Evolutionary conservation across 2,797 vertebrate species (phyloP).

Genomic region (Morelia viridis): DNA sequence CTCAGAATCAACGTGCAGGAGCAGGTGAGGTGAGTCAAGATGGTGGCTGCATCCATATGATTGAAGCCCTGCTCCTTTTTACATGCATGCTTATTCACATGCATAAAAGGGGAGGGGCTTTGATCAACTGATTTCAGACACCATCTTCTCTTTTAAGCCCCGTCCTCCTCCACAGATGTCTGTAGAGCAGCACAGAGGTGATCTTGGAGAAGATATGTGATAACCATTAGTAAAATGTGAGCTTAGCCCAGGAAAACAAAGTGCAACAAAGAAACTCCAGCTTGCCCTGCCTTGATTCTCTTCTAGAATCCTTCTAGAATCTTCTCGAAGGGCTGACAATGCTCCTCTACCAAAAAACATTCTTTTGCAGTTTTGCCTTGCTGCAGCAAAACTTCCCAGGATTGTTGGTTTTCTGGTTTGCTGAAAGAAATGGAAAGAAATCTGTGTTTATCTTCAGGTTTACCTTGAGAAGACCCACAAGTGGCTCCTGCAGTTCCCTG

Average conservation of each 20-base stretch:
- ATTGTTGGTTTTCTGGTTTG: not conserved
- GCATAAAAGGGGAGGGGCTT: not conserved
- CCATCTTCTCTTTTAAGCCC: not conserved
- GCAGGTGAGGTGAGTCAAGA: not conserved
- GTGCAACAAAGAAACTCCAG: not conserved
- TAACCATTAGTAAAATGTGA: not conserved
- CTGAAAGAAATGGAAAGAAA: not conserved
- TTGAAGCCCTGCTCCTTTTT: not conserved
- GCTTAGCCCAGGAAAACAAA: not conserved
- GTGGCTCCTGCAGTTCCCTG: conserved; percentile 81
- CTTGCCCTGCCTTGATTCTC: not conserved
- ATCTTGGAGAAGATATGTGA: not conserved
- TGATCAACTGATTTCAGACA: not conserved
- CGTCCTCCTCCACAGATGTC: not conserved
- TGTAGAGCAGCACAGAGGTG: not conserved
- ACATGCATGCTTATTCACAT: not conserved
- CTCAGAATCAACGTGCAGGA: not conserved
- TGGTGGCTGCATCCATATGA: not conserved
- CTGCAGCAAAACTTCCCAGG: not conserved
- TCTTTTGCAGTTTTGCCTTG: not conserved
- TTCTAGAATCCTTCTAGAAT: not conserved
- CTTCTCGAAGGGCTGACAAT: not conserved
- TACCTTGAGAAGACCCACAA: conserved; percentile 87
- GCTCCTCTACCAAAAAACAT: not conserved
- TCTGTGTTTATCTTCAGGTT: conserved; percentile 38